Conservation (phyloP, 2,888 invertebrate genomes). For the Argyra leucocephala region DNA sequence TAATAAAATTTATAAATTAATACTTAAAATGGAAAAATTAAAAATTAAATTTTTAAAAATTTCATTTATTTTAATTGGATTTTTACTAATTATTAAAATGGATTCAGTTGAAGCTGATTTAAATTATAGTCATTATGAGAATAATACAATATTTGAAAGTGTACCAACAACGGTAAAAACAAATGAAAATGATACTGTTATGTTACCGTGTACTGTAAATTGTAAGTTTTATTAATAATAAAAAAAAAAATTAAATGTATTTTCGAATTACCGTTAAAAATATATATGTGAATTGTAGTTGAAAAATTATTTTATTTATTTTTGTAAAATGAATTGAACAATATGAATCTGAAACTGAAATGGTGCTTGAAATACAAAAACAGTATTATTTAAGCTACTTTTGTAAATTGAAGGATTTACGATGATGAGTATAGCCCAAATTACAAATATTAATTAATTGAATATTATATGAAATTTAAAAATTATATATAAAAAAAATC, state of each 20-base stretch:
- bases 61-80: neutral
- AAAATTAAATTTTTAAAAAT: neutral
- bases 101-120: conserved; percentile 22
- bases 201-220: conserved; percentile 68
- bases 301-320: too few species aligned
- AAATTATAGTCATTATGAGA: conserved; percentile 32
- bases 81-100: neutral
- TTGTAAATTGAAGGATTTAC: too few species aligned
- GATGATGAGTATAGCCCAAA: too few species aligned
- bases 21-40: neutral
- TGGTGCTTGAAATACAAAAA: too few species aligned
- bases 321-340: too few species aligned
- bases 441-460: too few species aligned
- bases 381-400: too few species aligned
- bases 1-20: neutral
- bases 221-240: conserved; percentile 46
- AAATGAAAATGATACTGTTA: conserved; percentile 65
- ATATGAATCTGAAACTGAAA: too few species aligned
- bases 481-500: too few species aligned
- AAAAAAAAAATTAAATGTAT: neutral
- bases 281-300: too few species aligned
- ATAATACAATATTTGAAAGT: conserved; percentile 52
- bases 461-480: too few species aligned
- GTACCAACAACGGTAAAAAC: conserved; percentile 65
- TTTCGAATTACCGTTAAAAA: too few species aligned